Conservation (phyloP, 1,140 invertebrate genomes). For the Lerema accius region DNA sequence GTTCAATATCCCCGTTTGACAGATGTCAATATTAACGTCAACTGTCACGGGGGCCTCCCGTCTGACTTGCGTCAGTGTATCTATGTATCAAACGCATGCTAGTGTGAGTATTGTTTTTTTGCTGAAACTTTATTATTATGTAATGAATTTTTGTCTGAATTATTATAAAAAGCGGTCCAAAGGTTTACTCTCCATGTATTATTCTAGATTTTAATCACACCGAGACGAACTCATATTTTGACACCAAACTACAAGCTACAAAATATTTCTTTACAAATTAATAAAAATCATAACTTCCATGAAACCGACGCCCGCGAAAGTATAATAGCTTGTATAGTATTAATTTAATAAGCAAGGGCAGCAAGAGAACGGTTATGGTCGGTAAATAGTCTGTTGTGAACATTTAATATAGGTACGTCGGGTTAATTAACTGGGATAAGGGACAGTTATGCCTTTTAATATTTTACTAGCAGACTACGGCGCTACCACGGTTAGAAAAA, state of each 20-base stretch:
- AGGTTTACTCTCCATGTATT: no score
- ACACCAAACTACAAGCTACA: neutral
- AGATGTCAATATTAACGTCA: no score
- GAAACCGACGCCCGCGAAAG: neutral
- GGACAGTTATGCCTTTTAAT: slow-evolving; percentile 1
- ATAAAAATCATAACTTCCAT: neutral
- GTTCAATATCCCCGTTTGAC: no score
- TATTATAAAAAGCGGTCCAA: no score
- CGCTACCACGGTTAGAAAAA: neutral
- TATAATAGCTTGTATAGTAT: neutral
- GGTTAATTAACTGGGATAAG: neutral
- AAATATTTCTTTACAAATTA: neutral
- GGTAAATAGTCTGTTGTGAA: slow-evolving; percentile 5
- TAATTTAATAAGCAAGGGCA: neutral
- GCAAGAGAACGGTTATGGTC: neutral
- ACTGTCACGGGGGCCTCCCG: no score
- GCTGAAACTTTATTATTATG: no score
- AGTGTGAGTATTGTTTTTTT: no score
- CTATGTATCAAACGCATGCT: no score
- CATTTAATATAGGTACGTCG: neutral
- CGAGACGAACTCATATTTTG: no score
- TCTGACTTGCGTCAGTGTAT: no score
- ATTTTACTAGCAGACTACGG: neutral
- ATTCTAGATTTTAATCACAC: no score
- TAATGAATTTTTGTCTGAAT: no score